Conservation (phyloP, 2,888 invertebrate species). For the Limulus polyphemus region DNA sequence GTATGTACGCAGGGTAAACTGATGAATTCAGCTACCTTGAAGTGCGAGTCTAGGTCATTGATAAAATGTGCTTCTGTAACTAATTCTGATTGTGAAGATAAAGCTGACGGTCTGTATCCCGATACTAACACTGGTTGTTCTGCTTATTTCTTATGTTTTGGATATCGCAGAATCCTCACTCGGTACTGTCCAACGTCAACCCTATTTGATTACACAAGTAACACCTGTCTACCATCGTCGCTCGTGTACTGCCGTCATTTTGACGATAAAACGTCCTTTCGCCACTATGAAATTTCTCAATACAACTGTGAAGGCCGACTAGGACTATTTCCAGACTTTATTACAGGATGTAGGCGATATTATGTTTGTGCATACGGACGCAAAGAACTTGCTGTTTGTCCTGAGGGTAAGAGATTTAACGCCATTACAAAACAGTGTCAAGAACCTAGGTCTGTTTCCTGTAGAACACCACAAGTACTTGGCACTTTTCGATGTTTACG, state of each 20-base stretch:
- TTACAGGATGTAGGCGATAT: conserved; percentile 12
- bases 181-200: conserved; percentile 14
- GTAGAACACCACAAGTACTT: conserved; percentile 12
- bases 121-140: conserved; percentile 21
- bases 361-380: conserved; percentile 15
- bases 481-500: conserved; percentile 17
- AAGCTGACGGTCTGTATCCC: conserved; percentile 18
- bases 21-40: conserved; percentile 12
- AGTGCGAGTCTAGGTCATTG: conserved; percentile 17
- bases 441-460: not conserved
- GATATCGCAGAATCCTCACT: conserved; percentile 7
- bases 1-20: conserved; percentile 17
- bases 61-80: conserved; percentile 12
- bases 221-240: conserved; percentile 16
- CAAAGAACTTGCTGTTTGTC: conserved; percentile 9
- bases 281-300: conserved; percentile 5
- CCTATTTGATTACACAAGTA: conserved; percentile 17
- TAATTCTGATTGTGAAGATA: conserved; percentile 13
- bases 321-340: conserved; percentile 18
- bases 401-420: conserved; percentile 9
- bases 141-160: conserved; percentile 20
- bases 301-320: conserved; percentile 18
- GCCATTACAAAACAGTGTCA: conserved; percentile 8
- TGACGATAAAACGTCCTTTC: conserved; percentile 2
- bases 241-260: conserved; percentile 13